phyloP scores from a whole-genome alignment of 2,797 vertebrate genomes.

The Salarias fasciatus region DNA sequence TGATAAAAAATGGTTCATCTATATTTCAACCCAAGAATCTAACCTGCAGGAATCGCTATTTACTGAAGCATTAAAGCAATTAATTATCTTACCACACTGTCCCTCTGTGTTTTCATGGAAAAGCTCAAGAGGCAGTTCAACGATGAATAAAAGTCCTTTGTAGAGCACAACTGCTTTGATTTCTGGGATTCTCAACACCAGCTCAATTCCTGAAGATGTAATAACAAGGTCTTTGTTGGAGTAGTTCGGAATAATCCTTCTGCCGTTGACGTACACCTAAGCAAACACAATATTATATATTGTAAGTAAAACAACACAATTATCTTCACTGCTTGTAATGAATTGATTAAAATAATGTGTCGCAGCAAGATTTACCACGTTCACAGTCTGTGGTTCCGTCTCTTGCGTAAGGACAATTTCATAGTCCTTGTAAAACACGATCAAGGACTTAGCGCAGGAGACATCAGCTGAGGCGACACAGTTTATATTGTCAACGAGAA shows the following conservation, averaged over 20 bases:
- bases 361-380: conserved; percentile 58
- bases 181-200: conserved; percentile 80
- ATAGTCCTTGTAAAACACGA: conserved; percentile 85
- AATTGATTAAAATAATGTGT: too few species aligned
- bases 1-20: too few species aligned
- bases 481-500: conserved; percentile 89
- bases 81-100: conserved; percentile 88
- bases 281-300: conserved; percentile 23
- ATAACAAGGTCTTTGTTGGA: conserved; percentile 82
- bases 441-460: conserved; percentile 78
- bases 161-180: conserved; percentile 81
- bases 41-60: too few species aligned
- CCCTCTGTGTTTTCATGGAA: conserved; percentile 92
- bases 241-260: conserved; percentile 74
- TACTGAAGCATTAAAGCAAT: too few species aligned
- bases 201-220: conserved; percentile 79
- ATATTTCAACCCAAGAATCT: too few species aligned
- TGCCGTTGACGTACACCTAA: conserved; percentile 86
- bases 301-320: conserved; percentile 6
- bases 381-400: conserved; percentile 25
- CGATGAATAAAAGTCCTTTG: conserved; percentile 82
- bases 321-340: neutral
- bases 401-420: conserved; percentile 78
- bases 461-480: conserved; percentile 73
- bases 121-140: conserved; percentile 81